phyloP scores from a whole-genome alignment of 2,888 invertebrate species.

The Norana najaformis region DNA sequence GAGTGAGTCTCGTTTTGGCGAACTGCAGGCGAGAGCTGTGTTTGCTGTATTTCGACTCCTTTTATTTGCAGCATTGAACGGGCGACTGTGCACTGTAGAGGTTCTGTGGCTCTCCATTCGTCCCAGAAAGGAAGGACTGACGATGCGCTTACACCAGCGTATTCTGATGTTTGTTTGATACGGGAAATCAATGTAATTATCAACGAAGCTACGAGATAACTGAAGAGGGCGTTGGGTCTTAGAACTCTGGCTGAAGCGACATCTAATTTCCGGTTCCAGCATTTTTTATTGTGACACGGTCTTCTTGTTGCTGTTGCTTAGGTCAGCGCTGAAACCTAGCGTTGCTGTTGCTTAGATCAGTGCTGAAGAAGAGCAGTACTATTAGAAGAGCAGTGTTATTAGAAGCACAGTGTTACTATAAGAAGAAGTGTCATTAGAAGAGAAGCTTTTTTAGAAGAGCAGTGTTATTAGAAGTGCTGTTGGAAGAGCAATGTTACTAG shows the following conservation, averaged over 20 bases:
- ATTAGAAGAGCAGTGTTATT: background rate
- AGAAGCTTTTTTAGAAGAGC: no score
- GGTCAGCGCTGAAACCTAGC: background rate
- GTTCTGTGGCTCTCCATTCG: background rate
- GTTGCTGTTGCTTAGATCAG: background rate
- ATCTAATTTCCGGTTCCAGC: background rate
- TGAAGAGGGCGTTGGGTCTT: background rate
- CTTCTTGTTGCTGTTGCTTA: background rate
- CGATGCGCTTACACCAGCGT: background rate
- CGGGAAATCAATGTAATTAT: slow-evolving; percentile 6
- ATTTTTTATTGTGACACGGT: background rate
- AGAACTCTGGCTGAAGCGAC: background rate
- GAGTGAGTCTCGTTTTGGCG: background rate
- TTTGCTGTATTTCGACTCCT: background rate
- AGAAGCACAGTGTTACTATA: no score
- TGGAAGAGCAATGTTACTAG: background rate
- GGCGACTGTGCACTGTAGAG: background rate
- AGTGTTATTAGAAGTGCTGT: no score
- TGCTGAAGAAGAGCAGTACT: background rate
- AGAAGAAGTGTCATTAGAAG: background rate
- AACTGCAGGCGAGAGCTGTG: background rate
- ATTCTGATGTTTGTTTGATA: slow-evolving; percentile 7
- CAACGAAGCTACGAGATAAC: background rate
- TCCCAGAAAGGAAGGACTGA: background rate
- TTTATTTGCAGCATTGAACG: slow-evolving; percentile 13